Conservation (phyloP, 2,888 invertebrate species). For the Tachystola acroxantha region DNA sequence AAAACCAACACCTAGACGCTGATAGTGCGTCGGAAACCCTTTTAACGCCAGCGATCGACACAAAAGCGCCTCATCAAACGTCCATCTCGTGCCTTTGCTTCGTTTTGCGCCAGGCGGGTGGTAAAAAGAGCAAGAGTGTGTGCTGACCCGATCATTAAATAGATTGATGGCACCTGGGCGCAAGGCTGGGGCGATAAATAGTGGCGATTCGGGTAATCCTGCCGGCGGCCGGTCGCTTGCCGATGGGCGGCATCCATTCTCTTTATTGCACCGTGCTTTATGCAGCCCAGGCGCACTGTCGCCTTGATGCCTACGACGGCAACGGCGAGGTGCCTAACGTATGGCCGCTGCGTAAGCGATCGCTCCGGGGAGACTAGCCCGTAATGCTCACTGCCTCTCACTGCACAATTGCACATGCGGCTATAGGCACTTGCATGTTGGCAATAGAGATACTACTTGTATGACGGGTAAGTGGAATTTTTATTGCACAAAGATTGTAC, state of each 20-base stretch:
- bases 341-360: slow-evolving; percentile 35
- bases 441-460: no score
- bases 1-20: slow-evolving; percentile 29
- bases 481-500: no score
- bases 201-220: slow-evolving; percentile 77
- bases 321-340: slow-evolving; percentile 58
- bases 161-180: slow-evolving; percentile 78
- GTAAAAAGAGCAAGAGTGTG: slow-evolving; percentile 71
- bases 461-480: no score
- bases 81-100: slow-evolving; percentile 67
- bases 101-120: slow-evolving; percentile 52
- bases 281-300: slow-evolving; percentile 48
- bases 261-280: slow-evolving; percentile 78
- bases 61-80: slow-evolving; percentile 77
- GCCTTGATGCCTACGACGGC: slow-evolving; percentile 62
- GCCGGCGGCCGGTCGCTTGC: slow-evolving; percentile 62
- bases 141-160: slow-evolving; percentile 79
- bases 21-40: slow-evolving; percentile 63
- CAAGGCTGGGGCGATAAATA: slow-evolving; percentile 76
- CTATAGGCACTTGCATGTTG: no score
- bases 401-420: no score
- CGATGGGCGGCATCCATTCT: slow-evolving; percentile 77
- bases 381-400: not conserved
- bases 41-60: slow-evolving; percentile 65
- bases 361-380: not conserved